Percentiles rank a stretch among this genome's conserved stretches.
phyloP scores from a whole-genome alignment of 2,113 vertebrate genomes.

The Fregata magnificens region DNA sequence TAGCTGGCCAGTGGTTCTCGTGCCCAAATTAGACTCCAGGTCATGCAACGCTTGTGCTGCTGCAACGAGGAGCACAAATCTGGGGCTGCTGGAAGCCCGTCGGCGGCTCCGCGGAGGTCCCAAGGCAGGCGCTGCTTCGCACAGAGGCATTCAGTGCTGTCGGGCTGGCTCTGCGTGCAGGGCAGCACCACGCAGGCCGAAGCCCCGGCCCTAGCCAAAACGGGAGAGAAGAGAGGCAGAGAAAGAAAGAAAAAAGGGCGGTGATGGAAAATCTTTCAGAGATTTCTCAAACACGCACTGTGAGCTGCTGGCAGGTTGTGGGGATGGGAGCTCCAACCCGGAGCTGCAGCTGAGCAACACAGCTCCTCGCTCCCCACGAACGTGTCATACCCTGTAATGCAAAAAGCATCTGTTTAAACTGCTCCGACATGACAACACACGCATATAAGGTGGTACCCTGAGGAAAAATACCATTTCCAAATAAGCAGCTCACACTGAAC shows the following conservation, averaged over 20 bases:
- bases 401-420: background rate
- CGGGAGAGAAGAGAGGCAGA: background rate
- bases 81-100: background rate
- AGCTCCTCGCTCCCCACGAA: background rate
- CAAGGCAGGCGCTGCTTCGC: background rate
- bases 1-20: background rate
- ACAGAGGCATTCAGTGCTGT: background rate
- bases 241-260: background rate
- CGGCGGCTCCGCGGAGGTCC: rapidly evolving
- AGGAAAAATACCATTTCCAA: background rate
- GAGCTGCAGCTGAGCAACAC: background rate
- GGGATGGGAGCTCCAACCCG: background rate
- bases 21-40: rapidly evolving
- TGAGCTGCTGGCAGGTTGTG: background rate
- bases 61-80: background rate
- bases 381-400: background rate
- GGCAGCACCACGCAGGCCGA: background rate
- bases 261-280: background rate
- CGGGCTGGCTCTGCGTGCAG: background rate
- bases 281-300: rapidly evolving
- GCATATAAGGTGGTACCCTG: background rate
- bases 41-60: rapidly evolving
- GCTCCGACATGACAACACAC: background rate
- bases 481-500: background rate
- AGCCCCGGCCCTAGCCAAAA: background rate